These are phyloP conservation scores for Drosophila ficusphila DNA, from an alignment of 1,140 invertebrate genomes.

Conservation along the genomic window DNA sequence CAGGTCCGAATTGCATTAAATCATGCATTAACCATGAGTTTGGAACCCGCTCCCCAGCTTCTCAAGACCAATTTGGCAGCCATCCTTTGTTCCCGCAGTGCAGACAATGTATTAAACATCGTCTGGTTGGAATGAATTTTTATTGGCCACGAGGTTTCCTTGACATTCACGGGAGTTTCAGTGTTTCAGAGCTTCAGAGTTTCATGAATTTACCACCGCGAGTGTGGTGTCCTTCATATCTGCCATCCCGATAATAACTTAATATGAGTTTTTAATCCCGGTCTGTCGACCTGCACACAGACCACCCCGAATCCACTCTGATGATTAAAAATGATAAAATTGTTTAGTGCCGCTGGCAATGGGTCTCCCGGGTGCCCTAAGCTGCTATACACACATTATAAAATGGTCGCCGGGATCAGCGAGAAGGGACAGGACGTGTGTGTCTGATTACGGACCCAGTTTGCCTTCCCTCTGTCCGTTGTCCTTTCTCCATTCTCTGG, in stretches of 20 bases:
- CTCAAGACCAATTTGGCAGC: constrained; percentile 71
- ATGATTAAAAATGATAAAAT: constrained; percentile 84
- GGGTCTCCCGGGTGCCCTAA: constrained; percentile 75
- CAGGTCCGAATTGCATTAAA: constrained; percentile 71
- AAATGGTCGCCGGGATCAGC: constrained; percentile 82
- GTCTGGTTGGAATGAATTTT: constrained; percentile 70
- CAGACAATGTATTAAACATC: constrained; percentile 74
- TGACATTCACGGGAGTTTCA: constrained; percentile 27
- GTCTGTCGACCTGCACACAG: constrained; percentile 32
- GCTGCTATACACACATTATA: constrained; percentile 84
- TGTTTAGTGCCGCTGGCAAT: constrained; percentile 79
- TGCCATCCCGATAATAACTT: constrained; percentile 79
- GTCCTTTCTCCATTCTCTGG: constrained; percentile 3
- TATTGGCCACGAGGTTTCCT: constrained; percentile 53
- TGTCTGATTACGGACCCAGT: constrained; percentile 46
- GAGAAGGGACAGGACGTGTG: constrained; percentile 57
- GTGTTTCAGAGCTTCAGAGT: too few species aligned
- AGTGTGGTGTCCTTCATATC: constrained; percentile 4
- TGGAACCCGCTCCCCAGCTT: neutral
- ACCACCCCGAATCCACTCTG: constrained; percentile 69
- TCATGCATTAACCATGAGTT: constrained; percentile 81
- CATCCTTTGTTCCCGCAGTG: constrained; percentile 61
- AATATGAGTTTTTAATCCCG: constrained; percentile 83
- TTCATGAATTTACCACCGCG: constrained; percentile 52
- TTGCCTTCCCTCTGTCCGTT: constrained; percentile 11